Base-by-base conservation (phyloP, 2,888 invertebrate species). In the Liodrosophila aerea region DNA sequence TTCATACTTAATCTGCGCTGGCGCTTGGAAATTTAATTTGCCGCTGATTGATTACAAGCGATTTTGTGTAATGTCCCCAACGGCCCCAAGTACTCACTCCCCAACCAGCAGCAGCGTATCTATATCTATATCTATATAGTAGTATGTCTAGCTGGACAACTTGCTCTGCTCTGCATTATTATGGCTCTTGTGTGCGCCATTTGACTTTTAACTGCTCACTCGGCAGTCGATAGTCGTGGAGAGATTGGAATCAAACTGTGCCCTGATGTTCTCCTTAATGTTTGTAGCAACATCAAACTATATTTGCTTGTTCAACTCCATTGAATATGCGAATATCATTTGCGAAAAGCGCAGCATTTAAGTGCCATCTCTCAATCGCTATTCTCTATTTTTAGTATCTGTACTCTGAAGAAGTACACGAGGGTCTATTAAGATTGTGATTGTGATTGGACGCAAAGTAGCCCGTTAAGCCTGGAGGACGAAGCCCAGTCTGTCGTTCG, bases 11-110 rank as follows among this genome's bases (percentile, higher is more conserved):
- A 87, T 85, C 85, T 83, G 57, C 57, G 65, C 58, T 52, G 69
- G 71, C 69, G 71, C 77, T 69, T 62, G 65, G 70, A 87, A 85
- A 86, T 87, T 86, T 87, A 86, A 87, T 86, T 87, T 83, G 71
- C 74, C 58, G 70, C 69, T 87, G 85, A 86, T 87, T 87, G 86
- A 86, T 87, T 81, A 57, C 82, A 61, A 68, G 63, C 77, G 76
- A 86, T 87, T 87, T 77, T 59, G 64, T 69, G 66, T 75, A 83
- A 87, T 75, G 76, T 86, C 61, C 62, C 70, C 81, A 59, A 58
- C 50, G 54, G 49, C 49, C 60, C 49, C 50, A 59, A 37, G 30
- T 49, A 65, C 65, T n/a, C n/a, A n/a, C n/a, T n/a, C n/a, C n/a
- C n/a, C 12, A 47, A 29, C 1, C 29, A 9, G 29, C 7, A 29